Base-by-base conservation (phyloP, 2,888 invertebrate species). In the Caenorhabditis panamensis region DNA sequence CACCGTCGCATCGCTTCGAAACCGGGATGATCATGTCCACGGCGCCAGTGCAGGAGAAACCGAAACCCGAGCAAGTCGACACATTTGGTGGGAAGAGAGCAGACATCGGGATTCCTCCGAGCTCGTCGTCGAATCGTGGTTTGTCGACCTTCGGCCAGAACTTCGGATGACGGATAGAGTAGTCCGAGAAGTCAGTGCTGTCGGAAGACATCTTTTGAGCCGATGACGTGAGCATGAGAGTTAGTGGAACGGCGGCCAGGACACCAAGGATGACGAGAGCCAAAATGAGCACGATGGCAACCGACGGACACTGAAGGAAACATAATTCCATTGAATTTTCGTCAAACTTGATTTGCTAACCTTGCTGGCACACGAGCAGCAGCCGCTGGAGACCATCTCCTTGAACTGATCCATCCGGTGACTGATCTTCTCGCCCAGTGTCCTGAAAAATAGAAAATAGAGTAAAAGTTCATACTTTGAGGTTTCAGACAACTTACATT, bases 61-160 rank as follows among this genome's bases (percentile, higher is more conserved):
- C 89, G 61, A 86, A 88, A 13, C 87, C 88, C 20, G 71, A 63
- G 73, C 89, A 89, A 31, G 82, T 82, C 11, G 79, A 82, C 31
- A 89, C 82, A 62, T 88, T 88, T 22, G 83, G 81, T 22, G 89
- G 89, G 68, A 88, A 80, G 13, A 83, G 22, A 4, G 83, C 58
- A 3, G 75, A 47, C 73, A 85, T 81, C 24, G 84, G 54, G 18
- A 84, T 82, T 6, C 81, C 82, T 16, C 53, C 61, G 20, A 83
- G 22, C n/a, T n/a, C n/a, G 11, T 62, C 63, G 24, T 82, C 79
- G 51, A 68, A 62, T 0, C n/a, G 24, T 16, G 77, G 62, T 58
- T 77, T 77, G 51, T 81, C 81, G 2, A 61, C 51, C 26, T 67
- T 56, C 3, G 81, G 81, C 81, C 81, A 81, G 59, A 63, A 67